These are phyloP conservation scores for Sylvilagus bachmani DNA, from an alignment of 2,113 vertebrate species.

Conservation along the genomic window DNA sequence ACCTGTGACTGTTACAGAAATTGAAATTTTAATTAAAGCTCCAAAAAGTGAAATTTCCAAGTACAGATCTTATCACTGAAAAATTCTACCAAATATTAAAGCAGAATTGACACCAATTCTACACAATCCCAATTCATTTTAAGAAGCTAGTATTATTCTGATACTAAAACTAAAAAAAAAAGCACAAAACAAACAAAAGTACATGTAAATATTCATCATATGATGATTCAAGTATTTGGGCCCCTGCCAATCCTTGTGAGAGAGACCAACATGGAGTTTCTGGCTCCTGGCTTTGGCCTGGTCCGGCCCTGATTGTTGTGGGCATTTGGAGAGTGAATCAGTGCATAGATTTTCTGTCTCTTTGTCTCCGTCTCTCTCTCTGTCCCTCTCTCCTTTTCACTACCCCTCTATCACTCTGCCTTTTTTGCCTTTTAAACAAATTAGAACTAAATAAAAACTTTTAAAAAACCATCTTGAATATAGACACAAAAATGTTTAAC, in stretches of 20 bases:
- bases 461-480: background rate
- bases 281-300: too few relatives aligned
- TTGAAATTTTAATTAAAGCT: background rate
- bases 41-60: background rate
- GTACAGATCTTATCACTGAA: background rate
- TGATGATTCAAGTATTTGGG: too few relatives aligned
- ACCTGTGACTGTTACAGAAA: background rate
- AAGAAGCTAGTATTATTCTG: background rate
- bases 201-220: background rate
- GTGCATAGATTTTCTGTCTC: too few relatives aligned
- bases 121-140: background rate
- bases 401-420: too few relatives aligned
- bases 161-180: background rate
- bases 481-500: background rate
- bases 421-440: too few relatives aligned
- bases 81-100: background rate
- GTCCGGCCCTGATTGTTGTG: too few relatives aligned
- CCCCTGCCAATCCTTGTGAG: too few relatives aligned
- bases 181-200: background rate
- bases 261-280: too few relatives aligned
- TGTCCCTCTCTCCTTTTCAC: too few relatives aligned
- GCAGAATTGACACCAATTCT: background rate
- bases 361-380: too few relatives aligned
- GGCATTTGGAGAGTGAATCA: too few relatives aligned
- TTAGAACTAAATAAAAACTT: too few relatives aligned